phyloP scores from a whole-genome alignment of 2,888 invertebrate species.

The Ophioninae sp. region DNA sequence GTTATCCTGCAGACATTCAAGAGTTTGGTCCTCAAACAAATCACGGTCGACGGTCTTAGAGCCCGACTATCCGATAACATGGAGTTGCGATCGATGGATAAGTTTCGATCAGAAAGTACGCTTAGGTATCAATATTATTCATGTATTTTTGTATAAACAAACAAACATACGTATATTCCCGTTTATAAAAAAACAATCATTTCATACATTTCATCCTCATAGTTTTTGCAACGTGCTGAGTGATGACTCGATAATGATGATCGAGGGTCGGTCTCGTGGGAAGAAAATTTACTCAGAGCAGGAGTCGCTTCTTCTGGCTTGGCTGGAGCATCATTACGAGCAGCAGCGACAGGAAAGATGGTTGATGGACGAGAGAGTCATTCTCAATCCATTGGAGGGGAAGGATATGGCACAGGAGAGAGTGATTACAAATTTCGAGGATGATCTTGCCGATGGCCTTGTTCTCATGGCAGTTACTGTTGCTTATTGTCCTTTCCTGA shows the following conservation, averaged over 20 bases:
- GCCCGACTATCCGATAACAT: conserved; percentile 3
- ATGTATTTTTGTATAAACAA: background rate
- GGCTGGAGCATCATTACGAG: conserved; percentile 80
- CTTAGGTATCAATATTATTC: conserved; percentile 4
- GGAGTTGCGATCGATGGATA: conserved; percentile 20
- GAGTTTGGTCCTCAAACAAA: conserved; percentile 82
- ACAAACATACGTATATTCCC: background rate
- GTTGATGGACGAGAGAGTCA: conserved; percentile 75
- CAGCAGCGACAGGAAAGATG: conserved; percentile 79
- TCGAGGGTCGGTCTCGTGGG: conserved; percentile 18
- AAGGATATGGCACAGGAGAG: conserved; percentile 56
- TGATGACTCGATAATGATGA: conserved; percentile 5
- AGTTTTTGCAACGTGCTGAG: conserved; percentile 25
- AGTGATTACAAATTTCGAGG: conserved; percentile 80
- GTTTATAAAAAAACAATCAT: too few relatives aligned
- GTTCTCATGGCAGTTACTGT: conserved; percentile 83
- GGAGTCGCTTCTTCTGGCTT: conserved; percentile 78
- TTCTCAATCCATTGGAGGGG: conserved; percentile 55
- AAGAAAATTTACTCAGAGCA: conserved; percentile 45
- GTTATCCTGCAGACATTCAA: conserved; percentile 85
- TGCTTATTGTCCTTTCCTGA: conserved; percentile 84
- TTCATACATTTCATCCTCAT: background rate
- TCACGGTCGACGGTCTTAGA: conserved; percentile 36
- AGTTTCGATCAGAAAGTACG: conserved; percentile 9
- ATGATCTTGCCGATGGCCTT: conserved; percentile 83